A percentile compares a stretch with the other conserved stretches of the same genome.
phyloP scores from a whole-genome alignment of 2,888 invertebrate species.

The Galeopsomyia nigrocyanea region DNA sequence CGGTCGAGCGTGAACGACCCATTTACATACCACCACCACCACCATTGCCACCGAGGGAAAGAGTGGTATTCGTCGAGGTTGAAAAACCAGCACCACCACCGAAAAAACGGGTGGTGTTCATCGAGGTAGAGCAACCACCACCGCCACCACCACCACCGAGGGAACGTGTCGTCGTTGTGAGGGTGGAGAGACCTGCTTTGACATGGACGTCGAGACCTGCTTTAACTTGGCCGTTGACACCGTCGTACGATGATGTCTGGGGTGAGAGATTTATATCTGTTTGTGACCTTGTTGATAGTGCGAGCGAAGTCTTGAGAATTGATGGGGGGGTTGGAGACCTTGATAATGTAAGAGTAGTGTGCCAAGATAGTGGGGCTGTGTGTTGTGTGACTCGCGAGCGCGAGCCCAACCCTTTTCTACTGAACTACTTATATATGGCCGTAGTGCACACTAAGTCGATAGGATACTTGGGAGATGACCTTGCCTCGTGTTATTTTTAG shows the following conservation, averaged over 20 bases:
- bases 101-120: conserved; percentile 33
- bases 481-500: too few species aligned
- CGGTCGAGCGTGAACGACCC: not conserved
- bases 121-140: conserved; percentile 30
- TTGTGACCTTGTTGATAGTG: not conserved
- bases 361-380: too few species aligned
- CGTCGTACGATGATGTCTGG: conserved; percentile 26
- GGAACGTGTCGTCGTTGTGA: conserved; percentile 19
- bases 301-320: not conserved
- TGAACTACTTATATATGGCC: too few species aligned
- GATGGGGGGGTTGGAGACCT: too few species aligned
- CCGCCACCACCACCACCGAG: conserved; percentile 27
- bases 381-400: too few species aligned
- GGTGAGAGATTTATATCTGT: conserved; percentile 21
- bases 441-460: too few species aligned
- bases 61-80: conserved; percentile 34
- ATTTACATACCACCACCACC: conserved; percentile 33
- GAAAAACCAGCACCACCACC: conserved; percentile 10
- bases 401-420: too few species aligned
- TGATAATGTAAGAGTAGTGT: too few species aligned
- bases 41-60: conserved; percentile 10
- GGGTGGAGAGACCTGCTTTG: conserved; percentile 13
- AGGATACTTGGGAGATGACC: too few species aligned
- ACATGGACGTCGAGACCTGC: conserved; percentile 4
- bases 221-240: not conserved